A percentile compares a stretch with the other conserved stretches of the same genome.
Conservation (phyloP, 2,888 invertebrate genomes). For the Stomorhina lunata region DNA sequence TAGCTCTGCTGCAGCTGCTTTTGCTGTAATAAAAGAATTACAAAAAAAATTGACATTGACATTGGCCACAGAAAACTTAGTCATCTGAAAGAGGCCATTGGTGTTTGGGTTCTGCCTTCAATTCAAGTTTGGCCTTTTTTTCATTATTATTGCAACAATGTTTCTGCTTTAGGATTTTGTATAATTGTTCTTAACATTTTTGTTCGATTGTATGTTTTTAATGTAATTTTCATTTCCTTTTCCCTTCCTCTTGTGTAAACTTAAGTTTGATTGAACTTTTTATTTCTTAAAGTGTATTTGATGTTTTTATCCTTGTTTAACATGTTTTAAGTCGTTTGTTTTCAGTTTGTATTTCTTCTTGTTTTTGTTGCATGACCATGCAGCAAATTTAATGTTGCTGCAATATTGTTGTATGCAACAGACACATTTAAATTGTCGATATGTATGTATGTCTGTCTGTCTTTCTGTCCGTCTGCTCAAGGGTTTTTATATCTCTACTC, state of each 20-base stretch:
- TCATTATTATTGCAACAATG: not conserved
- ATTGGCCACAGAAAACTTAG: slow-evolving; percentile 66
- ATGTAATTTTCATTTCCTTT: not conserved
- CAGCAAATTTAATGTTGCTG: slow-evolving; percentile 30
- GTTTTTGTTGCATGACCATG: not conserved
- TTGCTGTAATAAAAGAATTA: slow-evolving; percentile 21
- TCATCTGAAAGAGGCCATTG: slow-evolving; percentile 60
- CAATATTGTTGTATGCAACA: slow-evolving; percentile 51
- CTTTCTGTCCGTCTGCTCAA: slow-evolving; percentile 32
- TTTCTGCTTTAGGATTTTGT: not conserved
- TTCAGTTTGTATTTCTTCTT: not conserved
- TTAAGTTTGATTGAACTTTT: slow-evolving; percentile 35
- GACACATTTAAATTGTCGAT: slow-evolving; percentile 4
- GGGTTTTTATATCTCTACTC: slow-evolving; percentile 20
- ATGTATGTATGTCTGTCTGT: not conserved
- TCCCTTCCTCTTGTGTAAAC: not conserved
- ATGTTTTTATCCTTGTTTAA: slow-evolving; percentile 59
- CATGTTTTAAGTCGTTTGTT: slow-evolving; percentile 57
- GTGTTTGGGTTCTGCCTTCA: slow-evolving; percentile 20
- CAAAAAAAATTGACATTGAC: slow-evolving; percentile 67
- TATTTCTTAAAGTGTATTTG: slow-evolving; percentile 51
- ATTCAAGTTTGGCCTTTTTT: slow-evolving; percentile 32
- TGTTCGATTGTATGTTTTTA: slow-evolving; percentile 13
- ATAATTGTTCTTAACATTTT: slow-evolving; percentile 47
- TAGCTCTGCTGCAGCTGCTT: not conserved